phyloP scores from a whole-genome alignment of 2,888 invertebrate species.

The Lasius platythorax region DNA sequence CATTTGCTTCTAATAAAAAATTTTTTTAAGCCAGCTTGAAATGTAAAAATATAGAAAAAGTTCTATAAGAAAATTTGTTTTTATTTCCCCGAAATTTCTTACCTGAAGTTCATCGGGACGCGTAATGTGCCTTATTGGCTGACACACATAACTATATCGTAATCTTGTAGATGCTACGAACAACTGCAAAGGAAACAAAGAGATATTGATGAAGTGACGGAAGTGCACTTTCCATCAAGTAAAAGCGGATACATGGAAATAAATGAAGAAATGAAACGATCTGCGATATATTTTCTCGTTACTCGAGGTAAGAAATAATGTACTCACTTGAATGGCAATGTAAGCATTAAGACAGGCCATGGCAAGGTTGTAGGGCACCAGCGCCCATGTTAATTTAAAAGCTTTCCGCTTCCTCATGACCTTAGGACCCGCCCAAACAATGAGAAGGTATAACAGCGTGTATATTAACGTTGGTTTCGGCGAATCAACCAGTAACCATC shows the following conservation, averaged over 20 bases:
- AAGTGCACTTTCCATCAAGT: slow-evolving; percentile 24
- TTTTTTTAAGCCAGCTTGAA: background rate
- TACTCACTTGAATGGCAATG: slow-evolving; percentile 91
- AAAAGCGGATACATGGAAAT: background rate
- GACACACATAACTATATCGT: slow-evolving; percentile 94
- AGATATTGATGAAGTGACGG: slow-evolving; percentile 8
- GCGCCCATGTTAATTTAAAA: slow-evolving; percentile 91
- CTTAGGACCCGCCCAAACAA: slow-evolving; percentile 94
- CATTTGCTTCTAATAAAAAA: background rate
- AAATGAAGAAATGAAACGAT: background rate
- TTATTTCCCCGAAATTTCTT: slow-evolving; percentile 78
- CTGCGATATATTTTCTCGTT: background rate
- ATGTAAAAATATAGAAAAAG: background rate
- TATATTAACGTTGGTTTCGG: slow-evolving; percentile 91
- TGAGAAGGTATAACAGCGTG: slow-evolving; percentile 90
- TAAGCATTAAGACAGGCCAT: slow-evolving; percentile 94
- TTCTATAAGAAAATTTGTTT: background rate
- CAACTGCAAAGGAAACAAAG: slow-evolving; percentile 85
- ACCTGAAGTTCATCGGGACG: slow-evolving; percentile 94
- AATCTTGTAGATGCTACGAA: slow-evolving; percentile 91
- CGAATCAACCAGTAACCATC: slow-evolving; percentile 95
- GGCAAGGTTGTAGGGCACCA: slow-evolving; percentile 94
- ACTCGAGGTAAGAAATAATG: background rate
- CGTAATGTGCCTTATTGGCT: slow-evolving; percentile 92
- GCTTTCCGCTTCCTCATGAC: slow-evolving; percentile 93